Conservation (phyloP, 2,113 vertebrate genomes). For the Hemicordylus capensis region DNA sequence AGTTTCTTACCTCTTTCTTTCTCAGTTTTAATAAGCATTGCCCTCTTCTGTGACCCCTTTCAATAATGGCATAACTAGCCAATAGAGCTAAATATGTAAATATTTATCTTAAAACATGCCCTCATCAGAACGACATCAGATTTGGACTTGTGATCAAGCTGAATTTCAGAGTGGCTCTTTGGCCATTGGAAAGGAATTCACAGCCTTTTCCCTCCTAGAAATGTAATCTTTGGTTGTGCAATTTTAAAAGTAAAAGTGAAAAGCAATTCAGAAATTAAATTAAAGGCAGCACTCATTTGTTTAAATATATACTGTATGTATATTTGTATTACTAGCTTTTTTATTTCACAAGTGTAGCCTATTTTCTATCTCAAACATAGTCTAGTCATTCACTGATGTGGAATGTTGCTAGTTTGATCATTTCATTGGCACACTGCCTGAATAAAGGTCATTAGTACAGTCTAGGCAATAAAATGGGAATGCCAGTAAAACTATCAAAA, state of each 20-base stretch:
- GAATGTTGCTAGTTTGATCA: not conserved
- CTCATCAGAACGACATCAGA: conserved; percentile 7
- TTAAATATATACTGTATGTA: not conserved
- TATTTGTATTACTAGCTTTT: not conserved
- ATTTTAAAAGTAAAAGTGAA: not conserved
- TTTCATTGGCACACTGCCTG: not conserved
- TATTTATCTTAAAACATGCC: conserved; percentile 56
- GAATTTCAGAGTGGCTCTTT: not conserved
- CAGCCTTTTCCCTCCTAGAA: not conserved
- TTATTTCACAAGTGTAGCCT: not conserved
- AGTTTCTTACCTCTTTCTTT: conserved; percentile 64
- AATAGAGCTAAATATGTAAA: conserved; percentile 68
- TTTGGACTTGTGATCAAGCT: not conserved
- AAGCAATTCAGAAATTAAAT: not conserved
- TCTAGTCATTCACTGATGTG: not conserved
- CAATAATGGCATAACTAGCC: conserved; percentile 57
- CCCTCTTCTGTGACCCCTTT: conserved; percentile 68
- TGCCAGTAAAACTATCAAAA: not conserved
- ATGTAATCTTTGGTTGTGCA: no score
- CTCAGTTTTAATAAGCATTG: conserved; percentile 72
- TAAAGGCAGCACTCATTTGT: not conserved
- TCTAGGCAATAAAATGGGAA: not conserved
- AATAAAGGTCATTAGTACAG: conserved; percentile 1
- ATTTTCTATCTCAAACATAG: not conserved
- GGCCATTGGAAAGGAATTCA: not conserved